Percentiles rank a stretch among this genome's conserved stretches.
Conservation (phyloP, 1,140 invertebrate species). For the Meloidogyne chitwoodi region DNA sequence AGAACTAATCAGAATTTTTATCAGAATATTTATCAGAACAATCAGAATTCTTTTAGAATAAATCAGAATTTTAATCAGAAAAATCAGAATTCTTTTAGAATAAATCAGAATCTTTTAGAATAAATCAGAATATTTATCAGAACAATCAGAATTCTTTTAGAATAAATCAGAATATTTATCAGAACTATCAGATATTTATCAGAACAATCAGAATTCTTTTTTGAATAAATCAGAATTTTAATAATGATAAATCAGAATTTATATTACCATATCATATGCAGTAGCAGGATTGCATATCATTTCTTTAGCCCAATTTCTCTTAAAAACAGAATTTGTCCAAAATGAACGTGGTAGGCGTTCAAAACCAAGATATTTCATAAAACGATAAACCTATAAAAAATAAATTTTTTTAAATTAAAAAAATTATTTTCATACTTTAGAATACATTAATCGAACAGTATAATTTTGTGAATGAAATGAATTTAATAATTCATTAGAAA, state of each 20-base stretch:
- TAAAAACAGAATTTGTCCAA: constrained; percentile 45
- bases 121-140: background rate
- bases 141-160: background rate
- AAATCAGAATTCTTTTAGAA: background rate
- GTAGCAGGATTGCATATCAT: constrained; percentile 52
- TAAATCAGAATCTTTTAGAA: background rate
- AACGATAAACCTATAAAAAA: constrained; percentile 40
- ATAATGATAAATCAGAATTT: background rate
- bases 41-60: background rate
- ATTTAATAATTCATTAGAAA: constrained; percentile 30
- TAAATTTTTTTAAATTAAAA: constrained; percentile 6
- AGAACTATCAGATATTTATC: background rate
- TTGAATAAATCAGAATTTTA: background rate
- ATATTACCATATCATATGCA: constrained; percentile 40
- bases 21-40: background rate
- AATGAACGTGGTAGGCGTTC: constrained; percentile 38
- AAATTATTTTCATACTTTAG: constrained; percentile 22
- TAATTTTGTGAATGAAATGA: constrained; percentile 41
- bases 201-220: background rate
- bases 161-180: background rate
- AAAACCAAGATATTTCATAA: constrained; percentile 46
- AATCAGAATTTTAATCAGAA: constrained; percentile 1
- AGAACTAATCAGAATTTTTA: background rate
- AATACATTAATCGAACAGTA: constrained; percentile 40
- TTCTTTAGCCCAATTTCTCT: constrained; percentile 47